A percentile compares a stretch with the other conserved stretches of the same genome.
phyloP scores from a whole-genome alignment of 2,113 vertebrate genomes.

The Indicator indicator region DNA sequence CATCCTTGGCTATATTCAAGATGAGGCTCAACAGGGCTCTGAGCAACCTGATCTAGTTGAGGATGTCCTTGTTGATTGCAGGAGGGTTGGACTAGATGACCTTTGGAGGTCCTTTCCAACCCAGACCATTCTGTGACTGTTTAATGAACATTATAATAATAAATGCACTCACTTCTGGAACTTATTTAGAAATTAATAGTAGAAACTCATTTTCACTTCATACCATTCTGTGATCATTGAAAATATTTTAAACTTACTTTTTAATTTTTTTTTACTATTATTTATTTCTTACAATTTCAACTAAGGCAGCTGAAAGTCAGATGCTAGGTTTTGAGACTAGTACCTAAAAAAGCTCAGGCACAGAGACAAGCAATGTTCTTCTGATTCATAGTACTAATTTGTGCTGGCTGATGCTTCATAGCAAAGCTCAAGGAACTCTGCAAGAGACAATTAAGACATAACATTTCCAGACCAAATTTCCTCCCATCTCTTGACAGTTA shows the following conservation, averaged over 20 bases:
- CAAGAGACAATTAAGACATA: constrained; percentile 20
- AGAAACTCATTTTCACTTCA: not conserved
- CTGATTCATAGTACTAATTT: not conserved
- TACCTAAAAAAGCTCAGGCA: not conserved
- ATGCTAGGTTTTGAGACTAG: not conserved
- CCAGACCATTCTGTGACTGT: not conserved
- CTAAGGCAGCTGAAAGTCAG: not conserved
- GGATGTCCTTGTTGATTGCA: too few species aligned
- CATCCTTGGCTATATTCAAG: too few species aligned
- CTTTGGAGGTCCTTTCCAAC: too few species aligned
- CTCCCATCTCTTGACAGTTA: not conserved
- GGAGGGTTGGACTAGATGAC: too few species aligned
- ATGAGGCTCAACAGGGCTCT: too few species aligned
- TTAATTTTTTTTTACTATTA: not conserved
- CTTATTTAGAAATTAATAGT: not conserved
- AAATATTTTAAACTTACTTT: not conserved
- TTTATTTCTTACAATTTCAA: not conserved
- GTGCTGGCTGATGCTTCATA: not conserved
- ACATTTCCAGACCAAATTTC: not conserved
- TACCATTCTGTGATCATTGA: not conserved
- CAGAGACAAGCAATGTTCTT: not conserved
- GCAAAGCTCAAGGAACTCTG: not conserved
- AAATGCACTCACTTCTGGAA: not conserved
- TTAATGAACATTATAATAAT: not conserved
- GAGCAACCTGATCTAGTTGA: too few species aligned